Evolutionary conservation across 2,888 invertebrate genomes (phyloP).

Genomic region (Acheta domesticus): DNA sequence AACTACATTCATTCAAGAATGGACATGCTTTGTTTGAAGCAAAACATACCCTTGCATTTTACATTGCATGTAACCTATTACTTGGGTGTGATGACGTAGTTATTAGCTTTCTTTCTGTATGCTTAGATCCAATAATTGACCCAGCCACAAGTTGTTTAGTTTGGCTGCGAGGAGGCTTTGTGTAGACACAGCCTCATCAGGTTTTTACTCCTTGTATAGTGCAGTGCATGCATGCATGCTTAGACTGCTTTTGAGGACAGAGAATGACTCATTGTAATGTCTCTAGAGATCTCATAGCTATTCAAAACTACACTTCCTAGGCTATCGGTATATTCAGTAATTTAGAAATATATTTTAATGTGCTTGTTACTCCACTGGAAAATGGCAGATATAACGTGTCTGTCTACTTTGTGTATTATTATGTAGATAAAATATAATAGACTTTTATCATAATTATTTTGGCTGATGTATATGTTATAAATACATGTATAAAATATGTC

Average conservation of each 20-base stretch:
- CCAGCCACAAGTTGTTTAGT: constrained; percentile 36
- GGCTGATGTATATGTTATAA: constrained; percentile 30
- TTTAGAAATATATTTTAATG: constrained; percentile 38
- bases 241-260: constrained; percentile 35
- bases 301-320: constrained; percentile 37
- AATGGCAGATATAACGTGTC: constrained; percentile 34
- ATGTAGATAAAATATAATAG: constrained; percentile 34
- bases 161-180: constrained; percentile 32
- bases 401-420: constrained; percentile 31
- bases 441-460: constrained; percentile 33
- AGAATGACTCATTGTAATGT: constrained; percentile 35
- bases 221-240: constrained; percentile 37
- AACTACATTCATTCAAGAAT: constrained; percentile 38
- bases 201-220: constrained; percentile 31
- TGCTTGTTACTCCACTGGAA: constrained; percentile 38
- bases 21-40: constrained; percentile 39
- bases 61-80: constrained; percentile 38
- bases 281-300: constrained; percentile 38
- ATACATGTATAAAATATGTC: constrained; percentile 25
- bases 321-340: constrained; percentile 38
- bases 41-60: constrained; percentile 38
- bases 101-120: constrained; percentile 36
- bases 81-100: constrained; percentile 35
- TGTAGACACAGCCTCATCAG: constrained; percentile 18
- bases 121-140: constrained; percentile 33